phyloP scores from a whole-genome alignment of 2,113 vertebrate species.

The Leptosomus discolor region DNA sequence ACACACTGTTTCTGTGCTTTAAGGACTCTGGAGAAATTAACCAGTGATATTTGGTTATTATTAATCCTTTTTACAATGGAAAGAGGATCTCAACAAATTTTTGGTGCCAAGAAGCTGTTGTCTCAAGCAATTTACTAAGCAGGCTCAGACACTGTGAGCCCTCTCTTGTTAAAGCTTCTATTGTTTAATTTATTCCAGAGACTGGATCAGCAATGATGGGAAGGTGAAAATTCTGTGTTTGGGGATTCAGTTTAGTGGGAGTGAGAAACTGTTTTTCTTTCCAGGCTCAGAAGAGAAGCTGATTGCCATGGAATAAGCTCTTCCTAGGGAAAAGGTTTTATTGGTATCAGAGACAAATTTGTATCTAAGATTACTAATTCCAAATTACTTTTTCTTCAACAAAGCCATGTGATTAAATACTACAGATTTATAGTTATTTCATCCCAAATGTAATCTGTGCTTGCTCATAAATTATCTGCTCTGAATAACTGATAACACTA shows the following conservation, averaged over 20 bases:
- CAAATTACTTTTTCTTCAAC: not conserved
- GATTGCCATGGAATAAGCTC: not conserved
- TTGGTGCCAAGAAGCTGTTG: conserved; percentile 59
- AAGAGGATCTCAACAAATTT: not conserved
- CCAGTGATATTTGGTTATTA: conserved; percentile 38
- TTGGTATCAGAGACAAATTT: not conserved
- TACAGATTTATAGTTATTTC: not conserved
- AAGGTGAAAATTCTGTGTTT: conserved; percentile 27
- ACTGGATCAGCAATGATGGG: not conserved
- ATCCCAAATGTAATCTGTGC: not conserved
- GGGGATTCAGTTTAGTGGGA: not conserved
- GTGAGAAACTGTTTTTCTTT: conserved; percentile 11
- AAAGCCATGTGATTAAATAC: not conserved
- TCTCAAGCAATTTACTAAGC: conserved; percentile 42
- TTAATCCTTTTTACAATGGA: conserved; percentile 23
- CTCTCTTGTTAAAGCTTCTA: not conserved
- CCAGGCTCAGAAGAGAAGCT: not conserved
- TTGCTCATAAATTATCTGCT: not conserved
- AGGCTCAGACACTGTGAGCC: not conserved
- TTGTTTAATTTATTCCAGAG: conserved; percentile 57
- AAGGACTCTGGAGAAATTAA: conserved; percentile 55
- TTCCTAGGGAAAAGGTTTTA: not conserved
- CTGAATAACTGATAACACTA: not conserved
- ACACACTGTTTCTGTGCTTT: conserved; percentile 18
- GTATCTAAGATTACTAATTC: not conserved